Percentiles rank a stretch among this genome's conserved stretches.
These are phyloP conservation scores for Loripinus fragilis DNA, from an alignment of 2,888 invertebrate species.

Conservation along the genomic window DNA sequence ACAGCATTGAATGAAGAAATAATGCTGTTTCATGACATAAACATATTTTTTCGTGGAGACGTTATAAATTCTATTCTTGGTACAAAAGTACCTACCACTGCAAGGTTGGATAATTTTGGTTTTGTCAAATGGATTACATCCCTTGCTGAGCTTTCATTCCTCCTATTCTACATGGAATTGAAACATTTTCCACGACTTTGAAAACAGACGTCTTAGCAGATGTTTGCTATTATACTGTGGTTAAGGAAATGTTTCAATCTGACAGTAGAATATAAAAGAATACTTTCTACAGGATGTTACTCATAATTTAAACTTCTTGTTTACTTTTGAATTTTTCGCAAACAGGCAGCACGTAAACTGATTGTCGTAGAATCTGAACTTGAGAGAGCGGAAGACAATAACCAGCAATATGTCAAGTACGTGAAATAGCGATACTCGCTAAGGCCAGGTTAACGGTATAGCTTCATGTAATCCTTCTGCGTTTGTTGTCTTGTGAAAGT, in stretches of 20 bases:
- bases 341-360: slow-evolving; percentile 99
- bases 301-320: background rate
- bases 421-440: slow-evolving; percentile 35
- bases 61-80: no score
- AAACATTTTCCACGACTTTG: no score
- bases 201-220: no score
- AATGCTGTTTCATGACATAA: no score
- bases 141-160: background rate
- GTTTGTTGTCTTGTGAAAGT: slow-evolving; percentile 12
- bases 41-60: no score
- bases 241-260: no score
- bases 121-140: slow-evolving; percentile 1
- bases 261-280: no score
- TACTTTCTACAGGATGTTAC: no score
- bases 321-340: slow-evolving; percentile 19
- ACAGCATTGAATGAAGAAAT: no score
- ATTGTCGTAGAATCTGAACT: slow-evolving; percentile 78
- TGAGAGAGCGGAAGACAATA: slow-evolving; percentile 79
- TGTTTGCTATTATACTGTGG: no score
- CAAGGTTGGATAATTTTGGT: background rate
- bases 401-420: slow-evolving; percentile 78
- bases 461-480: slow-evolving; percentile 16
- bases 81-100: no score
- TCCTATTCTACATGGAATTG: no score
- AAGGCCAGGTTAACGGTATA: slow-evolving; percentile 18